A percentile compares a stretch with the other conserved stretches of the same genome.
phyloP scores from a whole-genome alignment of 1,140 invertebrate species.

The Ips typographus region DNA sequence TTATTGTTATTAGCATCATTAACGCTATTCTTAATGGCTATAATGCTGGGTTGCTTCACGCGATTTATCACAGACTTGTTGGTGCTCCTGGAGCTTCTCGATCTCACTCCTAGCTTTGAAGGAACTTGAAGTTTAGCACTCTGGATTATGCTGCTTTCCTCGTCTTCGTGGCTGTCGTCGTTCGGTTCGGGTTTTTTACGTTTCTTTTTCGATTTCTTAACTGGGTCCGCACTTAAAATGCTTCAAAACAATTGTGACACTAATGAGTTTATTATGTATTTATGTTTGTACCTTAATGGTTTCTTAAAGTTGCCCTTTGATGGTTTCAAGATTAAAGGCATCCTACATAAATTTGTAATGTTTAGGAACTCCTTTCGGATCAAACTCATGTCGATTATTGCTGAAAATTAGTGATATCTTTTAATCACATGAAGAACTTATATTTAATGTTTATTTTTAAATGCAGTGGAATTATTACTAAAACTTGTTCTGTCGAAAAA shows the following conservation, averaged over 20 bases:
- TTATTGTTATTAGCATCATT: slow-evolving; percentile 44
- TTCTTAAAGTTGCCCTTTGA: slow-evolving; percentile 23
- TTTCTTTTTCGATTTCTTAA: slow-evolving; percentile 24
- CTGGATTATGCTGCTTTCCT: slow-evolving; percentile 38
- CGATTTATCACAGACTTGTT: slow-evolving; percentile 28
- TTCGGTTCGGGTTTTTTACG: slow-evolving; percentile 26
- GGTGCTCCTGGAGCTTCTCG: slow-evolving; percentile 24
- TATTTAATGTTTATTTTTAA: too few relatives aligned
- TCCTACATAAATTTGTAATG: slow-evolving; percentile 49
- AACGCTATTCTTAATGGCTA: slow-evolving; percentile 26
- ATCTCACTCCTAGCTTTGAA: slow-evolving; percentile 14
- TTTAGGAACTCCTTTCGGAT: slow-evolving; percentile 58
- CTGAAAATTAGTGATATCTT: slow-evolving; percentile 12
- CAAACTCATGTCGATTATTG: slow-evolving; percentile 63
- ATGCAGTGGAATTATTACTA: too few relatives aligned
- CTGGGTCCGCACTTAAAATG: slow-evolving; percentile 11
- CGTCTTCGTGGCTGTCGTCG: slow-evolving; percentile 42
- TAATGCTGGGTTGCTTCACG: slow-evolving; percentile 14
- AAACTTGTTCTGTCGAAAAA: too few relatives aligned
- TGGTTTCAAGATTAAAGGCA: slow-evolving; percentile 38
- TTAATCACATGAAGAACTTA: too few relatives aligned
- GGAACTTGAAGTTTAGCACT: slow-evolving; percentile 24
- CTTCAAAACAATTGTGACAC: slow-evolving; percentile 7
- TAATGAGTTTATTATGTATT: not conserved
- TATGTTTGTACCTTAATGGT: slow-evolving; percentile 34